Conservation (phyloP, 2,113 vertebrate species). For the Plestiodon gilberti region DNA sequence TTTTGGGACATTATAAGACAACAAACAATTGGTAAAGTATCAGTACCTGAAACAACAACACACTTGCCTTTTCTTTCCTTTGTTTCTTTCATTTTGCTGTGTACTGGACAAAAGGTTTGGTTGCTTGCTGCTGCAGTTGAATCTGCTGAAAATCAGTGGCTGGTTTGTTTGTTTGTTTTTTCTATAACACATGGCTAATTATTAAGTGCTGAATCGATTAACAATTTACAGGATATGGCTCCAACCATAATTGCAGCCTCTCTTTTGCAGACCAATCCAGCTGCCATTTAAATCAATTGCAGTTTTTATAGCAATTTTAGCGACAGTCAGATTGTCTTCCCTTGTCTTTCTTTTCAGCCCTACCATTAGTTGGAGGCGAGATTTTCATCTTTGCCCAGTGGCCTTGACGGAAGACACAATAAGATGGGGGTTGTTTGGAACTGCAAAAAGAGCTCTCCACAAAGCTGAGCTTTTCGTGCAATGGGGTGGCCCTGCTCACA, state of each 20-base stretch:
- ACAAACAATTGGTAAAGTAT: not conserved
- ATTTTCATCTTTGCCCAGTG: slow-evolving; percentile 29
- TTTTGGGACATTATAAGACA: not conserved
- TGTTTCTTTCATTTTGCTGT: not conserved
- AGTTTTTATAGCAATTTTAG: slow-evolving; percentile 25
- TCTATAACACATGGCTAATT: slow-evolving; percentile 31
- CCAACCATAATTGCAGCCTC: slow-evolving; percentile 37
- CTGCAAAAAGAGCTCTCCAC: not conserved
- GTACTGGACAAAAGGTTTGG: not conserved
- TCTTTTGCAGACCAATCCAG: slow-evolving; percentile 34
- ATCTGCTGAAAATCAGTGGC: not conserved
- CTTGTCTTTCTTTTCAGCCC: slow-evolving; percentile 17
- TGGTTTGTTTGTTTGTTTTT: slow-evolving; percentile 30
- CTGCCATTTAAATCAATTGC: slow-evolving; percentile 26
- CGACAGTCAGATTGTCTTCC: not conserved
- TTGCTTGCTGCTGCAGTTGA: not conserved
- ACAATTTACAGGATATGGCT: slow-evolving; percentile 39
- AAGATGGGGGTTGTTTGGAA: slow-evolving; percentile 1
- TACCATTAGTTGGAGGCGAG: slow-evolving; percentile 19
- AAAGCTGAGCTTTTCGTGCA: slow-evolving; percentile 10
- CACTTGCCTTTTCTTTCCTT: not conserved
- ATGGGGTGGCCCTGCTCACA: slow-evolving; percentile 34
- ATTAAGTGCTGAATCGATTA: slow-evolving; percentile 32
- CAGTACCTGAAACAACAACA: accelerated
- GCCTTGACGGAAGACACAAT: slow-evolving; percentile 20